Conservation (phyloP, 1,140 invertebrate genomes). For the Bombus cullumanus region DNA sequence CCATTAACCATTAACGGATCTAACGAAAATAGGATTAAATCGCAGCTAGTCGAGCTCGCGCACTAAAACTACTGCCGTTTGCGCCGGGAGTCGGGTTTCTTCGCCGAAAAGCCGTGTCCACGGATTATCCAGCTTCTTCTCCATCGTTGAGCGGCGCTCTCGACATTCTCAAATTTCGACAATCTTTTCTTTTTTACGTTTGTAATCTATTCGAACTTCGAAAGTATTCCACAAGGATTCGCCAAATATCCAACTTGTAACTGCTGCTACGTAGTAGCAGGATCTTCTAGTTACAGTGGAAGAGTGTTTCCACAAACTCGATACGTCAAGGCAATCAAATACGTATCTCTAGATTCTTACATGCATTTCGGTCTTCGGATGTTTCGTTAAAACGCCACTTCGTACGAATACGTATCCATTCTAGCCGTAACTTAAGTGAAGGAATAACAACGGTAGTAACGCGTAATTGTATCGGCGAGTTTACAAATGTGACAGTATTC, state of each 20-base stretch:
- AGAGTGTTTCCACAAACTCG: too few relatives aligned
- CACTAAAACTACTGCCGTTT: conserved; percentile 59
- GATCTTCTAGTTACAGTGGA: too few relatives aligned
- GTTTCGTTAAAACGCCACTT: background rate
- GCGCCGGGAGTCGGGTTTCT: conserved; percentile 61
- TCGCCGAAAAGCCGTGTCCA: conserved; percentile 39
- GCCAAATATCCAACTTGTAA: background rate
- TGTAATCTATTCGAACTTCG: too few relatives aligned
- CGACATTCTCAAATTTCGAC: background rate
- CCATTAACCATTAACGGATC: conserved; percentile 84
- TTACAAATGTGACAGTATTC: background rate
- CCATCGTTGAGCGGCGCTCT: background rate
- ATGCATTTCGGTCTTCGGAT: background rate
- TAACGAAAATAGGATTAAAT: conserved; percentile 82
- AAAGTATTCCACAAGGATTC: background rate
- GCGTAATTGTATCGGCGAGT: background rate
- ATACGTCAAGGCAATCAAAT: too few relatives aligned
- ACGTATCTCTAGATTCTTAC: too few relatives aligned
- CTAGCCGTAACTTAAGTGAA: background rate
- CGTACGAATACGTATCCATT: background rate
- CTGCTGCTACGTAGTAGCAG: too few relatives aligned
- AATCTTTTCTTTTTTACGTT: background rate
- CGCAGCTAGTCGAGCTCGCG: conserved; percentile 40
- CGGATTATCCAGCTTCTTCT: conserved; percentile 55
- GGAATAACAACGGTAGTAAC: background rate